A percentile compares a stretch with the other conserved stretches of the same genome.
Conservation (phyloP, 2,888 invertebrate species). For the Cheilosia pagana region DNA sequence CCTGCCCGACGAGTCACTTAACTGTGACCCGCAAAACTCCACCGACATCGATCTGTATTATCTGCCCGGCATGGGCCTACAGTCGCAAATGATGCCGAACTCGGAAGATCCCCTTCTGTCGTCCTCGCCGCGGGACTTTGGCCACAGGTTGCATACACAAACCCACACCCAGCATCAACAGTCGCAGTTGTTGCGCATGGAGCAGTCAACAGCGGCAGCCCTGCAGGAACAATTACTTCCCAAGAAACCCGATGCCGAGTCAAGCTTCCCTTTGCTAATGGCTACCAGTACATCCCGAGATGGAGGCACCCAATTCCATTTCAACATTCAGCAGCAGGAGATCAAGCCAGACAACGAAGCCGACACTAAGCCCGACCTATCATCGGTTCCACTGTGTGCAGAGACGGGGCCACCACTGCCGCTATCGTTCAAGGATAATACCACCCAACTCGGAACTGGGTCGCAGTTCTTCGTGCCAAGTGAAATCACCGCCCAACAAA, state of each 20-base stretch:
- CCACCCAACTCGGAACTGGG: conserved; percentile 27
- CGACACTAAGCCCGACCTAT: conserved; percentile 37
- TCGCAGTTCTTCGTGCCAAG: conserved; percentile 37
- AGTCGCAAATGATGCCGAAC: conserved; percentile 94
- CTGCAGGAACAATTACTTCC: conserved; percentile 32
- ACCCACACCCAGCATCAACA: conserved; percentile 79
- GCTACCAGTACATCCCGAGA: conserved; percentile 87
- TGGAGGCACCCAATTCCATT: conserved; percentile 87
- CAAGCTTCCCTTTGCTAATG: conserved; percentile 52
- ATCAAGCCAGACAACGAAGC: conserved; percentile 67
- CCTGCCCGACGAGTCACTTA: conserved; percentile 89
- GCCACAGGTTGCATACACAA: conserved; percentile 78
- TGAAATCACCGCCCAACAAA: conserved; percentile 33
- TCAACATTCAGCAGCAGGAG: conserved; percentile 59
- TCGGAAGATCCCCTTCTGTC: conserved; percentile 93
- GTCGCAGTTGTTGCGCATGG: conserved; percentile 64
- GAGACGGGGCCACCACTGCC: conserved; percentile 76
- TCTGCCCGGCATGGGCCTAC: conserved; percentile 85
- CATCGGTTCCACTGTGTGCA: conserved; percentile 29
- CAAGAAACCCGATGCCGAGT: conserved; percentile 48
- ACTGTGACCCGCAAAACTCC: conserved; percentile 82
- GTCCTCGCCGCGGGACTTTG: conserved; percentile 92
- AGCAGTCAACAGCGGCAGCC: conserved; percentile 42
- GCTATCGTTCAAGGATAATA: conserved; percentile 84
- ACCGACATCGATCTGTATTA: conserved; percentile 84